Percentiles rank a stretch among this genome's conserved stretches.
These are phyloP conservation scores for Protobothrops mucrosquamatus DNA, from an alignment of 2,113 vertebrate genomes.

Conservation along the genomic window DNA sequence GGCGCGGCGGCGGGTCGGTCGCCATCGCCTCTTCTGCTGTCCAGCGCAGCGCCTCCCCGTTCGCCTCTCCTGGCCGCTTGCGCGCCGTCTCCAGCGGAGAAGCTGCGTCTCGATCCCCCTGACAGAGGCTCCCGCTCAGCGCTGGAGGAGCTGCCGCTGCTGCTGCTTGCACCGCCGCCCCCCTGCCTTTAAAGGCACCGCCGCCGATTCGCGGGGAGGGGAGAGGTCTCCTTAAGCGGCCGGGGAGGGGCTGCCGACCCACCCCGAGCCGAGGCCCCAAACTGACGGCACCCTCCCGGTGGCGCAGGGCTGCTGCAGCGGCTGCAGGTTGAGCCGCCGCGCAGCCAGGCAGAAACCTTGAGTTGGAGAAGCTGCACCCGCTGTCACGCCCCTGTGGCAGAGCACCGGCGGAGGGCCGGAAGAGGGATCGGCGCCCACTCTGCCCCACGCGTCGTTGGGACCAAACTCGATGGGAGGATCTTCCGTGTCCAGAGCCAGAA, in stretches of 20 bases:
- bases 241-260: neutral
- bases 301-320: neutral
- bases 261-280: neutral
- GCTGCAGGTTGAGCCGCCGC: neutral
- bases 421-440: neutral
- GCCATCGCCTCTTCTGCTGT: constrained; percentile 54
- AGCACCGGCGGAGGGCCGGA: neutral
- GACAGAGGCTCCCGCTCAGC: neutral
- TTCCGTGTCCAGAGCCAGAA: neutral
- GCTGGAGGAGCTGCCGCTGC: neutral
- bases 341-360: neutral
- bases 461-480: neutral
- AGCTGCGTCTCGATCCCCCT: neutral
- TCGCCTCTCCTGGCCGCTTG: neutral
- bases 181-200: constrained; percentile 38
- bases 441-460: neutral
- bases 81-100: neutral
- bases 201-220: neutral
- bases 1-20: constrained; percentile 32
- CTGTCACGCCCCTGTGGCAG: neutral
- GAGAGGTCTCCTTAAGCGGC: neutral
- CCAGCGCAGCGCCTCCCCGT: neutral
- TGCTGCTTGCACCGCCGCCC: constrained; percentile 11
- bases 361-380: neutral
- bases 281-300: neutral